Conservation (phyloP, 2,797 vertebrate genomes). For the Lacerta viridis region DNA sequence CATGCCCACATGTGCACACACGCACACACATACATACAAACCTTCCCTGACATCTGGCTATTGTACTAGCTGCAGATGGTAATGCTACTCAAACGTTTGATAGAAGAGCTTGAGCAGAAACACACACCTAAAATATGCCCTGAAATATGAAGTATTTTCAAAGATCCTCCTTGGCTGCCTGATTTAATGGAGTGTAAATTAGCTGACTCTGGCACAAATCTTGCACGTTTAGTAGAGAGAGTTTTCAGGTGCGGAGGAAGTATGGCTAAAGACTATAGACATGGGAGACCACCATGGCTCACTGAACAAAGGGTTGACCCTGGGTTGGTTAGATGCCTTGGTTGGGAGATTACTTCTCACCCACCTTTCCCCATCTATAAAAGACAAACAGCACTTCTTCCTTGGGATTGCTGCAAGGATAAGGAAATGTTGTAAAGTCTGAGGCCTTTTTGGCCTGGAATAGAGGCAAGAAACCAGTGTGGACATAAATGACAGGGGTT, state of each 20-base stretch:
- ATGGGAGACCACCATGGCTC: background rate
- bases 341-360: background rate
- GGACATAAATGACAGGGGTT: background rate
- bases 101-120: constrained; percentile 10
- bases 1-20: too few species aligned
- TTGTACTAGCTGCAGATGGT: constrained; percentile 7
- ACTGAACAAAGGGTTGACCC: background rate
- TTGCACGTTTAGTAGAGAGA: constrained; percentile 30
- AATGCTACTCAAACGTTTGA: rapidly evolving
- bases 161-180: background rate
- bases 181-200: background rate
- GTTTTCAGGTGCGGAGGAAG: constrained; percentile 16
- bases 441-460: background rate
- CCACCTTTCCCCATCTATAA: background rate
- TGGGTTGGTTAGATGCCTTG: background rate
- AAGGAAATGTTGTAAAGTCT: background rate
- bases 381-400: background rate
- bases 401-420: background rate
- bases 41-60: background rate
- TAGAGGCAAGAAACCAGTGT: background rate
- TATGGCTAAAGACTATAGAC: background rate
- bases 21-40: background rate
- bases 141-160: constrained; percentile 30
- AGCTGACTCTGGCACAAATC: background rate
- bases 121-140: background rate